A percentile compares a stretch with the other conserved stretches of the same genome.
Evolutionary conservation across 2,797 vertebrate genomes (phyloP).

Genomic region (Peromyscus attwateri): DNA sequence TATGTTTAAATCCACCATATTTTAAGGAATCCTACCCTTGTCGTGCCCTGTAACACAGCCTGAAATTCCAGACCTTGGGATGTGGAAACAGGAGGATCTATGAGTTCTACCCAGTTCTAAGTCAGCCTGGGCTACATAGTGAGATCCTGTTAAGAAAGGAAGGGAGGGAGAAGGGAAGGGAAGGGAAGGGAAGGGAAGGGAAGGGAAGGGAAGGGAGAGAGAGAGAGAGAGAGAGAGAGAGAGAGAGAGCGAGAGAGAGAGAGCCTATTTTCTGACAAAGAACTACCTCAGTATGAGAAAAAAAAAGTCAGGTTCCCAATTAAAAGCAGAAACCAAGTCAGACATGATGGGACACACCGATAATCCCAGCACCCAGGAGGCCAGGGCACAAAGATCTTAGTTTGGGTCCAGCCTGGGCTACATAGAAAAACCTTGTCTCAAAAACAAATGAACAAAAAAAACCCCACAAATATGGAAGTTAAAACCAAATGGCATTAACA

Average conservation of each 20-base stretch:
- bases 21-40: not conserved
- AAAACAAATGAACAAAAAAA: not conserved
- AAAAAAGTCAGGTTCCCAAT: not conserved
- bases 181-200: not conserved
- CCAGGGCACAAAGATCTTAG: not conserved
- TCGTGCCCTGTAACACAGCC: not conserved
- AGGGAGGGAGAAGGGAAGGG: accelerated
- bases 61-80: not conserved
- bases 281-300: not conserved
- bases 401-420: not conserved
- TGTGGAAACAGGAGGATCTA: not conserved
- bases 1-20: not conserved
- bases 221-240: accelerated
- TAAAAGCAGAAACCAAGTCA: not conserved
- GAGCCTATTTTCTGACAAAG: constrained; percentile 3
- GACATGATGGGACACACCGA: not conserved
- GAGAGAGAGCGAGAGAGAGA: not conserved
- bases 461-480: not conserved
- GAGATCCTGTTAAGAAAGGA: not conserved
- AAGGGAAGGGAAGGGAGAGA: not conserved
- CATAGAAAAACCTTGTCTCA: not conserved
- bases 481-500: not conserved
- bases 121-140: not conserved
- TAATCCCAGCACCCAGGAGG: not conserved
- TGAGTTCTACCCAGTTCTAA: not conserved